Conservation (phyloP, 2,113 vertebrate species). For the Carettochelys insculpta region DNA sequence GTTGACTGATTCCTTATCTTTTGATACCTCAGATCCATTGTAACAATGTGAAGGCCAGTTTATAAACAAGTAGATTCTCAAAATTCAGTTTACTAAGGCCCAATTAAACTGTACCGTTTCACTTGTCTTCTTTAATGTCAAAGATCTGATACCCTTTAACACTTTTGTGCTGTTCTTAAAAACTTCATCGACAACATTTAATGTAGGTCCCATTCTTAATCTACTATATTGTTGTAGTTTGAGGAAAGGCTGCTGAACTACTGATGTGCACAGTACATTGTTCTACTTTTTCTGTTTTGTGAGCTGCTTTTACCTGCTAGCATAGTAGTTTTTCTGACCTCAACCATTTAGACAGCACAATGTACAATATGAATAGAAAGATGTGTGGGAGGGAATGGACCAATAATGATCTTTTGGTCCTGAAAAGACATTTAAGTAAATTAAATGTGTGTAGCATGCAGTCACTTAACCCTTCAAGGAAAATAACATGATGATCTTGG, state of each 20-base stretch:
- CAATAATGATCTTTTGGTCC: neutral
- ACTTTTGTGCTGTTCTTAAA: neutral
- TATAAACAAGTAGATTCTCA: neutral
- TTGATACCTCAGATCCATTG: slow-evolving; percentile 16
- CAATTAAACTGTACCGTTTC: neutral
- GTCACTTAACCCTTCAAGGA: neutral
- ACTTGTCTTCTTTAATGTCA: neutral
- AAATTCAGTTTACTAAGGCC: neutral
- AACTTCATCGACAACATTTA: neutral
- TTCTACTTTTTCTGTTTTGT: neutral
- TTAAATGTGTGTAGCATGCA: neutral
- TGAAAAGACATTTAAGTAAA: neutral
- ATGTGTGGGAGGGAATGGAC: neutral
- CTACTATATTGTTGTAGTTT: neutral
- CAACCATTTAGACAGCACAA: neutral
- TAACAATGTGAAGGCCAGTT: slow-evolving; percentile 1
- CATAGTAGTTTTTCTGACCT: neutral
- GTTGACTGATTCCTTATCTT: slow-evolving; percentile 57
- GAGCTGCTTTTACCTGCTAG: neutral
- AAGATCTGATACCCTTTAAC: neutral
- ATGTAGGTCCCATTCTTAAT: neutral
- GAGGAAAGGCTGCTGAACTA: neutral
- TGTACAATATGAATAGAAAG: neutral
- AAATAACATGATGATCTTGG: neutral
- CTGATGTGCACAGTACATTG: neutral